phyloP scores from a whole-genome alignment of 2,113 vertebrate species.

The Athene cunicularia region DNA sequence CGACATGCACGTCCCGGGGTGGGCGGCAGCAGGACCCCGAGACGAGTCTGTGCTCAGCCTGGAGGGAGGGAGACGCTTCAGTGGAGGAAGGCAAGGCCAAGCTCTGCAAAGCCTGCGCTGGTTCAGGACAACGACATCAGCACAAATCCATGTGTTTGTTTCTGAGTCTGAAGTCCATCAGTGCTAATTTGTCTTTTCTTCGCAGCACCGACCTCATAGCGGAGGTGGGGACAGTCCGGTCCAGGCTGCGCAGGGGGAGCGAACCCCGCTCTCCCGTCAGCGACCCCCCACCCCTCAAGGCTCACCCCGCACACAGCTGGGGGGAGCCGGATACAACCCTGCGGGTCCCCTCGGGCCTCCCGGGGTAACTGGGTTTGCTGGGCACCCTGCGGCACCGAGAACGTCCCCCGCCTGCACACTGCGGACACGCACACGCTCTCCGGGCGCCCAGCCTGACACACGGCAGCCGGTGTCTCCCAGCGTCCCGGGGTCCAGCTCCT shows the following conservation, averaged over 20 bases:
- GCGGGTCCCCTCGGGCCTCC: rapidly evolving
- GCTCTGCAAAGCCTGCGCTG: neutral
- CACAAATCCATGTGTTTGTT: neutral
- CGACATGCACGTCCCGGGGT: rapidly evolving
- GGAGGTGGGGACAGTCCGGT: neutral
- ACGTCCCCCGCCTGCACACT: rapidly evolving
- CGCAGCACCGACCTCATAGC: neutral
- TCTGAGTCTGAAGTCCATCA: neutral
- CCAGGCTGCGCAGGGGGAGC: neutral
- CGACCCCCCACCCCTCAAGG: rapidly evolving
- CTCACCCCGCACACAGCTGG: rapidly evolving
- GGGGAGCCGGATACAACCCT: too few relatives aligned
- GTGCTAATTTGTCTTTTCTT: neutral
- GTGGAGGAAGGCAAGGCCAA: neutral
- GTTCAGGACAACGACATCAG: neutral
- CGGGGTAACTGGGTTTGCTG: neutral
- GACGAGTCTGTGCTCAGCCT: neutral
- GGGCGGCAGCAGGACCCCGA: neutral
- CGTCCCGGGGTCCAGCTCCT: neutral
- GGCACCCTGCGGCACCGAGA: rapidly evolving
- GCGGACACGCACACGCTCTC: rapidly evolving
- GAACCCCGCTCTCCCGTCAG: neutral
- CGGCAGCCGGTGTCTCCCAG: neutral
- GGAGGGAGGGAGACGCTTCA: too few relatives aligned
- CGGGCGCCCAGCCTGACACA: neutral